These are phyloP conservation scores for Poeciliopsis occidentalis DNA, from an alignment of 2,113 vertebrate species.

Conservation along the genomic window DNA sequence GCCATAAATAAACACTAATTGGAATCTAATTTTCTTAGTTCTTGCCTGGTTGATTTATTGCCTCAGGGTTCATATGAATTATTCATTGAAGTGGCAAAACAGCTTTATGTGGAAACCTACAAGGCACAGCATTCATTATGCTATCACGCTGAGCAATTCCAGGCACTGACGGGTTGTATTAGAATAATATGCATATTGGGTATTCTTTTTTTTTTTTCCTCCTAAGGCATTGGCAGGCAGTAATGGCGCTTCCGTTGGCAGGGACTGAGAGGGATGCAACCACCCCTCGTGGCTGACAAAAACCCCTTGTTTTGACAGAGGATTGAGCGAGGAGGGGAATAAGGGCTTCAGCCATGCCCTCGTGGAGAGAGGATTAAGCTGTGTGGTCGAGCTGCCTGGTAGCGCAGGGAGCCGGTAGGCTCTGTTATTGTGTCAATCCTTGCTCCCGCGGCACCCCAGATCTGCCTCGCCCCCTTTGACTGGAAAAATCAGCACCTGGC, in stretches of 20 bases:
- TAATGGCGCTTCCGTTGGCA: slow-evolving; percentile 79
- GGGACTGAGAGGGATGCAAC: slow-evolving; percentile 72
- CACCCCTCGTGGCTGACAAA: slow-evolving; percentile 71
- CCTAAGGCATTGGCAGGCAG: slow-evolving; percentile 76
- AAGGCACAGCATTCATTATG: slow-evolving; percentile 89
- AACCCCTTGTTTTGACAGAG: slow-evolving; percentile 72
- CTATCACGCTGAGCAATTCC: slow-evolving; percentile 84
- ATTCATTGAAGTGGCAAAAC: slow-evolving; percentile 87
- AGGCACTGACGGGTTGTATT: slow-evolving; percentile 84
- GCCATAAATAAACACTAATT: slow-evolving; percentile 94
- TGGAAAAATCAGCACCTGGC: slow-evolving; percentile 55
- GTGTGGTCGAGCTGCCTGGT: slow-evolving; percentile 63
- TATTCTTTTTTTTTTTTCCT: slow-evolving; percentile 66
- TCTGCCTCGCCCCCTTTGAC: slow-evolving; percentile 34
- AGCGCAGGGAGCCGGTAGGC: slow-evolving; percentile 36
- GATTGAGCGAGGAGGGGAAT: slow-evolving; percentile 43
- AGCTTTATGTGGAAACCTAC: slow-evolving; percentile 88
- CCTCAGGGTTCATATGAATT: slow-evolving; percentile 92
- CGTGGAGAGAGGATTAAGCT: slow-evolving; percentile 59
- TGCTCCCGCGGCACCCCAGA: slow-evolving; percentile 44
- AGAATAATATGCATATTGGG: slow-evolving; percentile 86
- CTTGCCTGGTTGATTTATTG: slow-evolving; percentile 92
- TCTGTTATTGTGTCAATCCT: slow-evolving; percentile 66
- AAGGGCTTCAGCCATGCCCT: slow-evolving; percentile 59
- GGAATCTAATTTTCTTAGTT: slow-evolving; percentile 92